phyloP scores from a whole-genome alignment of 2,888 invertebrate genomes.

The Alentia gelatinosa region DNA sequence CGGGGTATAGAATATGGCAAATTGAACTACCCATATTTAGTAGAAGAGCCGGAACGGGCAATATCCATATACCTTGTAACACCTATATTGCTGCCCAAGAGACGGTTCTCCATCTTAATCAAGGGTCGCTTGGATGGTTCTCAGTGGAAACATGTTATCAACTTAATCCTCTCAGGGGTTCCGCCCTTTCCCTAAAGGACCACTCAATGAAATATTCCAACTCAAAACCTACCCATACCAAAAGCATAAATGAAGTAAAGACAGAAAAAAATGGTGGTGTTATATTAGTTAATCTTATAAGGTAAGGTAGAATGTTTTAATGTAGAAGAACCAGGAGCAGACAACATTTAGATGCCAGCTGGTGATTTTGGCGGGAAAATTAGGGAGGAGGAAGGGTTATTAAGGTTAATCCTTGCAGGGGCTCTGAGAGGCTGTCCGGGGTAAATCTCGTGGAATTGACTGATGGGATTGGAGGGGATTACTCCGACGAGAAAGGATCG shows the following conservation, averaged over 20 bases:
- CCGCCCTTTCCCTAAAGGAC: too few relatives aligned
- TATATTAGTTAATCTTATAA: too few relatives aligned
- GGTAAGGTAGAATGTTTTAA: too few relatives aligned
- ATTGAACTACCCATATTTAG: too few relatives aligned
- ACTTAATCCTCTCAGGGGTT: background rate
- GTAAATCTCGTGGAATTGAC: background rate
- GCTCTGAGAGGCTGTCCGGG: background rate
- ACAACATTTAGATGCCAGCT: background rate
- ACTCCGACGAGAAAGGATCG: background rate
- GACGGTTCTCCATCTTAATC: background rate
- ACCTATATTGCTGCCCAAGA: background rate
- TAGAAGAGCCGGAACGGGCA: too few relatives aligned
- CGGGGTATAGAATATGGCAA: too few relatives aligned
- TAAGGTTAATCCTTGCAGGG: constrained; percentile 19
- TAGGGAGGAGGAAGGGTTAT: background rate
- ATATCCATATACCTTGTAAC: too few relatives aligned
- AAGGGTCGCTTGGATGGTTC: background rate
- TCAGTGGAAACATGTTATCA: background rate
- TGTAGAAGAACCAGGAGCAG: background rate
- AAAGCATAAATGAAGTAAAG: too few relatives aligned
- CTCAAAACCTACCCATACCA: too few relatives aligned
- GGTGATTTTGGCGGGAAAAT: background rate
- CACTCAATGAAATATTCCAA: too few relatives aligned
- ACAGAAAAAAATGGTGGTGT: too few relatives aligned
- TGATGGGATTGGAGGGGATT: constrained; percentile 36